Evolutionary conservation across 2,113 vertebrate species (phyloP).

Genomic region (Spea bombifrons): DNA sequence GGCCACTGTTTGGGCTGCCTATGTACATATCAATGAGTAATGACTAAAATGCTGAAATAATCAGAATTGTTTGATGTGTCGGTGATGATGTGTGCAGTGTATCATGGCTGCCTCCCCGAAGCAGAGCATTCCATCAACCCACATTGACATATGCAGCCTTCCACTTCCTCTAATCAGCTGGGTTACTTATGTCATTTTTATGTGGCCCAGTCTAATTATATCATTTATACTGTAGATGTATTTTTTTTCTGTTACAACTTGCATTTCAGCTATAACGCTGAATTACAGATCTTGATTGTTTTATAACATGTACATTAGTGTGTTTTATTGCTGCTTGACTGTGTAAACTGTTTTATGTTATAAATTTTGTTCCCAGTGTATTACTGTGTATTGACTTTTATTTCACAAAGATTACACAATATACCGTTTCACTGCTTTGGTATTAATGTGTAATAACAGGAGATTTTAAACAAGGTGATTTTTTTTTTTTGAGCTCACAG

Average conservation of each 20-base stretch:
- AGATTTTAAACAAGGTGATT: too few relatives aligned
- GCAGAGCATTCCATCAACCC: background rate
- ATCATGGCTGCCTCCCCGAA: background rate
- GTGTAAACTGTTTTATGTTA: background rate
- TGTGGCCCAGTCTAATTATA: background rate
- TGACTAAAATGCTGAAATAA: too few relatives aligned
- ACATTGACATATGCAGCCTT: background rate
- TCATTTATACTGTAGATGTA: background rate
- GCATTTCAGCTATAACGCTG: background rate
- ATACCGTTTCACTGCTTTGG: too few relatives aligned
- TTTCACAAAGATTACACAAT: too few relatives aligned
- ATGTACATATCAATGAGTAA: too few relatives aligned
- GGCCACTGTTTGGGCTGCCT: too few relatives aligned
- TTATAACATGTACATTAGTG: background rate
- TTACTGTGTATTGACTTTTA: too few relatives aligned
- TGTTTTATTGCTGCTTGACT: background rate
- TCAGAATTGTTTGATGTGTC: too few relatives aligned
- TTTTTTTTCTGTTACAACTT: background rate
- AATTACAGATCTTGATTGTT: background rate
- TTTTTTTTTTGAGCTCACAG: too few relatives aligned
- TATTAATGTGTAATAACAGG: too few relatives aligned
- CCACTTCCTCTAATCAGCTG: background rate
- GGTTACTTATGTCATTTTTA: background rate
- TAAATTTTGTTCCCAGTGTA: slow-evolving; percentile 35
- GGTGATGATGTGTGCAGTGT: too few relatives aligned